phyloP scores from a whole-genome alignment of 2,113 vertebrate species.

The Heterocephalus glaber region DNA sequence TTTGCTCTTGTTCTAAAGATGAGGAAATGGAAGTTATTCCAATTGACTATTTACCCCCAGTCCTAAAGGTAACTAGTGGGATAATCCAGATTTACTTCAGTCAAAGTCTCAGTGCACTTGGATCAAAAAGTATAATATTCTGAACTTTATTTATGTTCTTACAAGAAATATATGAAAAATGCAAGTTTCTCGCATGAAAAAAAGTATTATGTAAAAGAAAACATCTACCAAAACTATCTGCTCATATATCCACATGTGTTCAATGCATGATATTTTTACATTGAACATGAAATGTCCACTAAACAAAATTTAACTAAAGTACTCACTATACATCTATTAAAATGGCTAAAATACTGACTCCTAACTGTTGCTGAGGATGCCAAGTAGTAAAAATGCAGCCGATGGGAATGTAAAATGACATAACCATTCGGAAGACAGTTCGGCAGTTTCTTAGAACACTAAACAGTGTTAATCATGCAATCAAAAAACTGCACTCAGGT shows the following conservation, averaged over 20 bases:
- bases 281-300: neutral
- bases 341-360: neutral
- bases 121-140: neutral
- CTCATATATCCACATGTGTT: neutral
- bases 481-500: neutral
- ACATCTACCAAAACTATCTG: neutral
- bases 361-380: neutral
- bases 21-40: neutral
- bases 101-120: neutral
- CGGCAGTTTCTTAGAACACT: neutral
- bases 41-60: neutral
- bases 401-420: neutral
- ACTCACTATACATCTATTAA: neutral
- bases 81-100: neutral
- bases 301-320: neutral
- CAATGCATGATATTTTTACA: neutral
- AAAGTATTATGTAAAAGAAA: neutral
- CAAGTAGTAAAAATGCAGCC: neutral
- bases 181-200: neutral
- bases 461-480: neutral
- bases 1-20: neutral
- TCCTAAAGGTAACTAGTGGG: neutral
- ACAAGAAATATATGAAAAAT: slow-evolving; percentile 2
- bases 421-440: neutral
- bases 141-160: neutral